phyloP scores from a whole-genome alignment of 2,888 invertebrate genomes.

The Athripsodes cinereus region DNA sequence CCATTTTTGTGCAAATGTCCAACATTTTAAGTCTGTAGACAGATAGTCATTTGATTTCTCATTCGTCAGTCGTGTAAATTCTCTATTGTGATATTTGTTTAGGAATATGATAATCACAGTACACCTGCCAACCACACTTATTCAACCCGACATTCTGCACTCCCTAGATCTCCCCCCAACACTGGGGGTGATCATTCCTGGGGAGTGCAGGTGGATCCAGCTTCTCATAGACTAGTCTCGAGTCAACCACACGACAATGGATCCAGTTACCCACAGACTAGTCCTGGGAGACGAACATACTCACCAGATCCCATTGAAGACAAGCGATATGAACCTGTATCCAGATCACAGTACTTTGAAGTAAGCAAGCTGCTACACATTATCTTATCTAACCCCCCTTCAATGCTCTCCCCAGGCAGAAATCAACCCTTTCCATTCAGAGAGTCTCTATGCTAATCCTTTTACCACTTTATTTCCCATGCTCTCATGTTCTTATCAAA shows the following conservation, averaged over 20 bases:
- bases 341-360: conserved; percentile 26
- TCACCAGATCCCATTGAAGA: conserved; percentile 24
- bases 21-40: too few species aligned
- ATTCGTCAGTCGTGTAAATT: too few species aligned
- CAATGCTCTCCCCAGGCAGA: too few species aligned
- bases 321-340: conserved; percentile 18
- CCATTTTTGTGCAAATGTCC: too few species aligned
- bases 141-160: conserved; percentile 20
- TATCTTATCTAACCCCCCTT: too few species aligned
- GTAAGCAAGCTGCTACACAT: too few species aligned
- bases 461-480: too few species aligned
- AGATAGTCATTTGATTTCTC: too few species aligned
- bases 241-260: too few species aligned
- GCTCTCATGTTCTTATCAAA: too few species aligned
- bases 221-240: conserved; percentile 34
- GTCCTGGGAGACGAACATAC: conserved; percentile 25
- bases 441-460: too few species aligned
- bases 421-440: too few species aligned
- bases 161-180: conserved; percentile 24
- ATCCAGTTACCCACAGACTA: conserved; percentile 34
- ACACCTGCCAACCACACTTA: conserved; percentile 12
- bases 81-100: background rate
- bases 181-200: conserved; percentile 18
- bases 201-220: conserved; percentile 5
- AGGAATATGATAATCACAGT: conserved; percentile 22